Evolutionary conservation across 2,888 invertebrate species (phyloP).

Genomic region (Brachyptera putata): DNA sequence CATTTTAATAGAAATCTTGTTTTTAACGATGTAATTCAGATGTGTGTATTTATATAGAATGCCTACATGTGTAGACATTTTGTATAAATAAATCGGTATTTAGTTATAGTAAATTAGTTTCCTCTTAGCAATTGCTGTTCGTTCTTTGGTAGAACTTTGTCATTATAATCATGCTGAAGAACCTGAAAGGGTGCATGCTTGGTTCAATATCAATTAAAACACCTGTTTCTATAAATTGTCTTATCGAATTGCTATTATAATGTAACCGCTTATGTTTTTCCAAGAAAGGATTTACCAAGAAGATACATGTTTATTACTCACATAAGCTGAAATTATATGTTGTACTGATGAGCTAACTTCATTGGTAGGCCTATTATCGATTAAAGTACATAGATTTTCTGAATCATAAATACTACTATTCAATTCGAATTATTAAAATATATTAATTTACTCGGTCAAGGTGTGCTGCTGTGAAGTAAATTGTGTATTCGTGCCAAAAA

Average conservation of each 20-base stretch:
- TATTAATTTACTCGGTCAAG: too few relatives aligned
- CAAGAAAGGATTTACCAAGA: too few relatives aligned
- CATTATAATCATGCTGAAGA: not conserved
- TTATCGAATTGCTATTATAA: not conserved
- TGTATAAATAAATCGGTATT: slow-evolving; percentile 11
- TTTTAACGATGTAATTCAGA: slow-evolving; percentile 18
- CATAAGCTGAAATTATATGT: too few relatives aligned
- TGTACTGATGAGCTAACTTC: too few relatives aligned
- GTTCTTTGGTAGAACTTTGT: not conserved
- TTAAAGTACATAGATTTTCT: too few relatives aligned
- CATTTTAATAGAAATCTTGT: slow-evolving; percentile 18
- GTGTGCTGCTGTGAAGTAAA: too few relatives aligned
- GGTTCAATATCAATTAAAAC: not conserved
- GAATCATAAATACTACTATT: too few relatives aligned
- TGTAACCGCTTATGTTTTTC: too few relatives aligned
- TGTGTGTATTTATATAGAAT: slow-evolving; percentile 13
- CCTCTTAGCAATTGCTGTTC: not conserved
- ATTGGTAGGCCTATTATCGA: too few relatives aligned
- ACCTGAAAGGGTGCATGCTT: not conserved
- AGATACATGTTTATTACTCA: too few relatives aligned
- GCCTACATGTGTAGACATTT: slow-evolving; percentile 5
- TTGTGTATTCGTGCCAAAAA: too few relatives aligned
- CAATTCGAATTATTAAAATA: too few relatives aligned
- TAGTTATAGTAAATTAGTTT: slow-evolving; percentile 10
- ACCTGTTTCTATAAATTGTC: not conserved